These are phyloP conservation scores for Gonioctena quinquepunctata DNA, from an alignment of 1,140 invertebrate species.

Conservation along the genomic window DNA sequence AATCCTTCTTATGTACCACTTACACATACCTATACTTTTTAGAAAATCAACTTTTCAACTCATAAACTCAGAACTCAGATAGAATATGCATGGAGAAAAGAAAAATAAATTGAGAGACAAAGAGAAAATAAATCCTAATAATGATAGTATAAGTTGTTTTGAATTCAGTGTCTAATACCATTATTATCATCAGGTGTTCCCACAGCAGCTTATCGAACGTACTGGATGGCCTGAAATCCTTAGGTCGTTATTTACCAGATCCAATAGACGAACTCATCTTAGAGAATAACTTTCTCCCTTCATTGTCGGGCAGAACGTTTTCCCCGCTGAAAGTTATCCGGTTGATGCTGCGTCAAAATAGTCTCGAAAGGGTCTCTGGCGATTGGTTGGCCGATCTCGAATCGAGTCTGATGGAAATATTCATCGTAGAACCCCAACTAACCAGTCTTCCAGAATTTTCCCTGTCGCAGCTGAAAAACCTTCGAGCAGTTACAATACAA, in stretches of 20 bases:
- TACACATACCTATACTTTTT: too few species aligned
- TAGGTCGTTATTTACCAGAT: slow-evolving; percentile 68
- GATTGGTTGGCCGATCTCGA: slow-evolving; percentile 80
- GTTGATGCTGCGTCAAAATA: slow-evolving; percentile 81
- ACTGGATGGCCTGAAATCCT: slow-evolving; percentile 70
- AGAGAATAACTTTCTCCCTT: slow-evolving; percentile 82
- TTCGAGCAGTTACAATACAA: slow-evolving; percentile 82
- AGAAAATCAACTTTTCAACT: too few species aligned
- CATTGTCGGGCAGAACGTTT: slow-evolving; percentile 77
- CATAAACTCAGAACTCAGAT: too few species aligned
- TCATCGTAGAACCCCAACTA: slow-evolving; percentile 80
- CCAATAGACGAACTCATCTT: slow-evolving; percentile 83
- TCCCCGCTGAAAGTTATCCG: slow-evolving; percentile 73
- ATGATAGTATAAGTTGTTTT: too few species aligned
- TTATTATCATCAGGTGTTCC: slow-evolving; percentile 88
- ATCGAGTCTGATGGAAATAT: slow-evolving; percentile 76
- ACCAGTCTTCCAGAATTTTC: slow-evolving; percentile 77
- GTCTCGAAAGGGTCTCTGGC: slow-evolving; percentile 76
- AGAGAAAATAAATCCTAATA: too few species aligned
- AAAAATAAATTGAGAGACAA: too few species aligned
- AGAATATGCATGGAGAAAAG: too few species aligned
- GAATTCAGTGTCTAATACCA: too few species aligned
- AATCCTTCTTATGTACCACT: too few species aligned
- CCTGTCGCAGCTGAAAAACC: slow-evolving; percentile 71
- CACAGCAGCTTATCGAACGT: slow-evolving; percentile 80